Base-by-base conservation (phyloP, 1,140 invertebrate genomes). In the Brachionus sp. region DNA sequence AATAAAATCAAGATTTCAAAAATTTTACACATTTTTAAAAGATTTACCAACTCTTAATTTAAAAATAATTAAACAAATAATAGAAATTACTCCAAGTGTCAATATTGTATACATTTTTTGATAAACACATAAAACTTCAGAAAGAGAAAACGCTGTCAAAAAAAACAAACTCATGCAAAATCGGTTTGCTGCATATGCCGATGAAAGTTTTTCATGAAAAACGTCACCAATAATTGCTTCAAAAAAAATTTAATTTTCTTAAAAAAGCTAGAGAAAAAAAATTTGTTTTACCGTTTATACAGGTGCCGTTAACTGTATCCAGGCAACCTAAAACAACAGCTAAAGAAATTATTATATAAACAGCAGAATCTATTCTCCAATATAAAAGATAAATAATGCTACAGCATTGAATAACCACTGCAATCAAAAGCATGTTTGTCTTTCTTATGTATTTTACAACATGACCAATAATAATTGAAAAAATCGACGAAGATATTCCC, bases 161-260 rank as follows among this genome's bases (percentile, higher is more conserved):
- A 73, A 73, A 42, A 73, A 73, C n/a, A 73, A 37, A 25, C 68
- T 73, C 37, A 42, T 73, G 42, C 68, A 39, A 73, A 73, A 73
- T 16, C 68, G 10, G 19, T 73, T 73, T n/a, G 68, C 68, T 16
- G 68, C 33, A 73, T 39, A 73, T 4, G 68, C 68, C 13, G 68
- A 23, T 3, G 68, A 73, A 39, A 39, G 35, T 42, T 73, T 37
- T 9, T 37, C 37, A 39, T 37, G 68, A 73, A 39, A 73, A n/a
- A 73, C 33, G 42, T 39, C 37, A 23, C 33, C 68, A 44, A 73
- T 73, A 39, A 42, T 37, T 3, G 68, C 68, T 73, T 39, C 1
- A 33, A 5, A 66, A 33, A 66, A 66, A 33, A 35, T 23, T 57
- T 23, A 13, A 42, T 25, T 23, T 19, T 19, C 2, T 6, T 57